Base-by-base conservation (phyloP, 2,113 vertebrate species). In the Heterotilapia buettikoferi region DNA sequence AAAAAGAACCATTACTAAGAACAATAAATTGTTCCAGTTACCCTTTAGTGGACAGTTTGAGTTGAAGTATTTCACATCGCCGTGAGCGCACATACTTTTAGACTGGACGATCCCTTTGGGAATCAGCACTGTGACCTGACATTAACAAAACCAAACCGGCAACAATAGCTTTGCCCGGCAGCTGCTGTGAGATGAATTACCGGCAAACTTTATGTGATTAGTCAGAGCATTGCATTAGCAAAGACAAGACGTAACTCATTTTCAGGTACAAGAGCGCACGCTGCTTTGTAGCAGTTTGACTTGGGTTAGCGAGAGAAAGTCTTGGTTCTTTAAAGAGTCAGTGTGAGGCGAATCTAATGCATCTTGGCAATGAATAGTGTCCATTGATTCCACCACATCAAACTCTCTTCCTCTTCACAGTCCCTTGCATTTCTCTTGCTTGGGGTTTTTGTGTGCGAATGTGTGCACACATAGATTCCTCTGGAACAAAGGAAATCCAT, bases 311-410 rank as follows among this genome's bases (percentile, higher is more conserved):
- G 76, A 87, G 84, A 13, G 24, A 80, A 91, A 87, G 80, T 85
- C 85, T 88, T 40, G 87, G 57, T 85, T 85, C 57, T 81, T 85
- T 80, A 61, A 38, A 85, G 84, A 91, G 83, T 82, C 86, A 80
- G 82, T 89, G 92, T 90, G 91, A 90, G 88, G 89, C 53, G 81
- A 87, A 76, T 92, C 89, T 90, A 92, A 87, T 93, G 91, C 90
- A 85, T 92, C 85, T 91, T 84, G 87, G 86, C 83, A 90, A 93
- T 94, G 95, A 95, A 95, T 93, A 91, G 94, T 87, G 84, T 93
- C 93, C 93, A 94, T 95, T 96, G 94, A 95, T 94, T 86, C 88
- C 86, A 86, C 80, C 86, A 90, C 89, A 93, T 91, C 95, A 93
- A 94, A 93, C 90, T 92, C 92, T 84, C 94, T 95, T 93, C 93